Percentiles rank a stretch among this genome's conserved stretches.
Conservation (phyloP, 2,888 invertebrate species). For the Aphidius colemani region DNA sequence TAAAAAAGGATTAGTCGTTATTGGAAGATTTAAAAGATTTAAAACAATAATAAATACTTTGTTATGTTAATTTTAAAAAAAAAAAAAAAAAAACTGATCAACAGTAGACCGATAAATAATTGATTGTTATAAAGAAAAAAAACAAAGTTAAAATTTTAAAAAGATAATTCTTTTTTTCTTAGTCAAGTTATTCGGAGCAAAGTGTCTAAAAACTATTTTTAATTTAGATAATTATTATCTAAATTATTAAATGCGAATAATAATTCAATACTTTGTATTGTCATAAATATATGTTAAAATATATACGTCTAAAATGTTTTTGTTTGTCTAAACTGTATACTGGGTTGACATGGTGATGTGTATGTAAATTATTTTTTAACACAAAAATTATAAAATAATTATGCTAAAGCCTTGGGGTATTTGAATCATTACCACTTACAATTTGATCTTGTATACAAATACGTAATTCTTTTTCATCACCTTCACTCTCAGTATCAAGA, state of each 20-base stretch:
- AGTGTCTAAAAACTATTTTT: too few relatives aligned
- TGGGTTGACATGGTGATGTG: conserved; percentile 7
- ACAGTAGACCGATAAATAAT: neutral
- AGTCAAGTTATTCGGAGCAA: neutral
- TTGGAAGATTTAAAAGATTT: neutral
- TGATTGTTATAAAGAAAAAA: neutral
- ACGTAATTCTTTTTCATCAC: conserved; percentile 62
- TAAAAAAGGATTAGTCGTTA: conserved; percentile 23
- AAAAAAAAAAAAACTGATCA: neutral
- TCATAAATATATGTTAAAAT: conserved; percentile 16
- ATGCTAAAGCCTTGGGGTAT: conserved; percentile 23
- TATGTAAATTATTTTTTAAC: neutral
- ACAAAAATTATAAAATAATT: conserved; percentile 5
- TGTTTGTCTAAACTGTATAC: neutral
- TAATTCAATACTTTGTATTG: conserved; percentile 28
- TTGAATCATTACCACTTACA: conserved; percentile 40
- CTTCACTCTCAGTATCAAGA: conserved; percentile 63
- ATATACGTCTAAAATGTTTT: conserved; percentile 7
- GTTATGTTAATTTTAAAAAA: neutral
- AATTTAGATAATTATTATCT: conserved; percentile 5
- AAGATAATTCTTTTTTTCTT: neutral
- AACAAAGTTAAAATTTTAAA: neutral
- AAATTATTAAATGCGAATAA: conserved; percentile 20
- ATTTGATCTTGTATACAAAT: conserved; percentile 55
- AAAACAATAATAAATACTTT: neutral